phyloP scores from a whole-genome alignment of 2,113 vertebrate genomes.

The Ahaetulla prasina region DNA sequence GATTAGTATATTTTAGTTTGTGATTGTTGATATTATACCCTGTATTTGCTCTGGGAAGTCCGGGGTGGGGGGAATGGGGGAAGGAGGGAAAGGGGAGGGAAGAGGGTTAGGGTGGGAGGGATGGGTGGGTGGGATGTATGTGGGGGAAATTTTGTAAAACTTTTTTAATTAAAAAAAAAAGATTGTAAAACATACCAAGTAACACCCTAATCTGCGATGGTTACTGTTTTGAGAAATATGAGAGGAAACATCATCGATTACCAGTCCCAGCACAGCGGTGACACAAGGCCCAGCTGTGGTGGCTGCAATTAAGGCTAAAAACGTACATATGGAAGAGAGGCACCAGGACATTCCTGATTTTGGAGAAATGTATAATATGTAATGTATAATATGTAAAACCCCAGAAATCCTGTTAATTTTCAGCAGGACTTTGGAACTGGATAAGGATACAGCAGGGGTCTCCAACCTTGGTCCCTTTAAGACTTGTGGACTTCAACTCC shows the following conservation, averaged over 20 bases:
- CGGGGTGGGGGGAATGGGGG: too few relatives aligned
- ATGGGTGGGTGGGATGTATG: too few relatives aligned
- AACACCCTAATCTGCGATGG: neutral
- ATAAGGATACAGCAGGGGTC: too few relatives aligned
- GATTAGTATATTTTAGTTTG: too few relatives aligned
- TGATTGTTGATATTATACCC: too few relatives aligned
- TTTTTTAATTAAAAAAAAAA: too few relatives aligned
- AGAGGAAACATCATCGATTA: accelerated
- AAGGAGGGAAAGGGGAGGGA: too few relatives aligned
- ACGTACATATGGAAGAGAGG: neutral
- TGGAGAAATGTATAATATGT: neutral
- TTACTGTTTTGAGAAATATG: constrained; percentile 20
- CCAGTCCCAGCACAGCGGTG: neutral
- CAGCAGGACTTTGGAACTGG: neutral
- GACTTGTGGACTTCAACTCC: too few relatives aligned
- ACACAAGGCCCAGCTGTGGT: neutral
- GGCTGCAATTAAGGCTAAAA: neutral
- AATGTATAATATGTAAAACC: neutral
- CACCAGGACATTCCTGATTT: neutral
- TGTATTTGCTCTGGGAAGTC: too few relatives aligned
- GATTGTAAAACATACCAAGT: neutral
- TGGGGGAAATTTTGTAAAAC: too few relatives aligned
- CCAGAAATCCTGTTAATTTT: neutral
- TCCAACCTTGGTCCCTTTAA: too few relatives aligned
- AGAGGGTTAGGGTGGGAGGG: too few relatives aligned